Evolutionary conservation across 2,797 vertebrate genomes (phyloP).

Genomic region (Malurus leucopterus): DNA sequence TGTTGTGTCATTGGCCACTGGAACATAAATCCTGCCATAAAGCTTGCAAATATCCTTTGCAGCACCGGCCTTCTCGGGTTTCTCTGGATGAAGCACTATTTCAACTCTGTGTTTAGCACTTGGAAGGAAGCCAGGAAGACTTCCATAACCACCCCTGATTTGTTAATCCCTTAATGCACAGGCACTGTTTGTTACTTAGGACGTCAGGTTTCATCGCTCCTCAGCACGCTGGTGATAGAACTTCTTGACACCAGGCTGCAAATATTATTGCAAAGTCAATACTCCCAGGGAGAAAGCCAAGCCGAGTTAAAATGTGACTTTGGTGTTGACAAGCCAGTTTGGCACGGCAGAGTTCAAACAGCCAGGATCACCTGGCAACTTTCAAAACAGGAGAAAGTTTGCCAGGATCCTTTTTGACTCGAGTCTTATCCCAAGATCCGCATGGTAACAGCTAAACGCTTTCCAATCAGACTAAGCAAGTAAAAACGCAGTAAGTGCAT

Average conservation of each 20-base stretch:
- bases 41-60: not conserved
- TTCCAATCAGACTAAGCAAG: slow-evolving; percentile 1
- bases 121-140: slow-evolving; percentile 55
- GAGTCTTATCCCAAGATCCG: not conserved
- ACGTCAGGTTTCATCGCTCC: slow-evolving; percentile 43
- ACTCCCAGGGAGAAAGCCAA: slow-evolving; percentile 40
- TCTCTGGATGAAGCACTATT: slow-evolving; percentile 28
- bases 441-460: slow-evolving; percentile 18
- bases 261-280: slow-evolving; percentile 50
- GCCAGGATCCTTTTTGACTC: not conserved
- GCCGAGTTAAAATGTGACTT: slow-evolving; percentile 25
- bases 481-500: not conserved
- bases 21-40: not conserved
- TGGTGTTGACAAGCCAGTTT: slow-evolving; percentile 37
- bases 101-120: slow-evolving; percentile 3
- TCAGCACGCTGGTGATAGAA: slow-evolving; percentile 6
- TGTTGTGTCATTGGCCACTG: not conserved
- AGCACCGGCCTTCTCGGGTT: not conserved
- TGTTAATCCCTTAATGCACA: slow-evolving; percentile 59
- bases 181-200: slow-evolving; percentile 49
- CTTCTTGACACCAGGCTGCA: slow-evolving; percentile 45
- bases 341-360: slow-evolving; percentile 4
- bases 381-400: slow-evolving; percentile 14
- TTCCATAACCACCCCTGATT: slow-evolving; percentile 49
- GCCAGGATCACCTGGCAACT: slow-evolving; percentile 36